Evolutionary conservation across 2,113 vertebrate species (phyloP).

Genomic region (Struthidea cinerea): DNA sequence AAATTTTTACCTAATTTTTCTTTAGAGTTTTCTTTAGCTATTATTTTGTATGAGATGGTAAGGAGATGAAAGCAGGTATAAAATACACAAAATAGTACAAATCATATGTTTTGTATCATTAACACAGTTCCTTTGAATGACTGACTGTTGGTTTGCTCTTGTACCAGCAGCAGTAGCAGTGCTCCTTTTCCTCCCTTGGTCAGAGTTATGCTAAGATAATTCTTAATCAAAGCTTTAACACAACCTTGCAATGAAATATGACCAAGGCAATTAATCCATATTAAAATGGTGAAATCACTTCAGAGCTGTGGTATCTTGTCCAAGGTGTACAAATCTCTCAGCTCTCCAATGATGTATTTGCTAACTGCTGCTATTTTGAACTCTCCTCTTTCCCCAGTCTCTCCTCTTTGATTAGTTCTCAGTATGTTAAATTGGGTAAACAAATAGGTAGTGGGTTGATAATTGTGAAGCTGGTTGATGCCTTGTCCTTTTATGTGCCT

Average conservation of each 20-base stretch:
- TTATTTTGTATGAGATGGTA: neutral
- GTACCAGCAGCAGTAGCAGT: neutral
- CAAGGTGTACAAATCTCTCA: neutral
- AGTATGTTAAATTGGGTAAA: conserved; percentile 14
- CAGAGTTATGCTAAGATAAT: neutral
- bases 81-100: neutral
- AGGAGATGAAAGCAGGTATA: neutral
- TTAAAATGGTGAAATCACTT: neutral
- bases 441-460: neutral
- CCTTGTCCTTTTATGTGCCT: conserved; percentile 25
- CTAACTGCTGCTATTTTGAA: neutral
- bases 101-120: neutral
- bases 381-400: neutral
- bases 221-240: neutral
- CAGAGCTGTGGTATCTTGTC: neutral
- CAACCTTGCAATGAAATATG: neutral
- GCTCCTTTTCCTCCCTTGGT: neutral
- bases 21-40: neutral
- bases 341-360: neutral
- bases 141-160: neutral
- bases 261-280: neutral
- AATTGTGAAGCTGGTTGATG: neutral
- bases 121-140: neutral
- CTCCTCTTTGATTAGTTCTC: conserved; percentile 42
- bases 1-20: neutral